Evolutionary conservation across 2,113 vertebrate species (phyloP).

Genomic region (Antechinus stuartii): DNA sequence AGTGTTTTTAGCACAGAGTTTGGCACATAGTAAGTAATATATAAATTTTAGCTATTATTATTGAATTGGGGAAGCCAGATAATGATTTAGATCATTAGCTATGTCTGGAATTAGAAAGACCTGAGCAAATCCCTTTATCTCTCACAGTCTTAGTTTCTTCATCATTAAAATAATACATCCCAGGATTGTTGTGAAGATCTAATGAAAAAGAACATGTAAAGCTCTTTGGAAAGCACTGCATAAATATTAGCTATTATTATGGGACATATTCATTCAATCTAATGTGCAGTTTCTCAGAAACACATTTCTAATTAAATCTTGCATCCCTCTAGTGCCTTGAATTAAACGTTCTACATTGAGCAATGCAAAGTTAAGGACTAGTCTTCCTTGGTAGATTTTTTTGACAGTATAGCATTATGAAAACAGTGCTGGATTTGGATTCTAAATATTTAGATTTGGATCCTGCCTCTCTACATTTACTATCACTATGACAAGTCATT

Average conservation of each 20-base stretch:
- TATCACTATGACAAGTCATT: neutral
- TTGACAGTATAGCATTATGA: neutral
- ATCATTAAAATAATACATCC: neutral
- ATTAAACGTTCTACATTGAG: neutral
- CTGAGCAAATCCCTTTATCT: neutral
- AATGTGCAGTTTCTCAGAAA: neutral
- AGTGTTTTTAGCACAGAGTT: neutral
- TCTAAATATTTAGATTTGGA: neutral
- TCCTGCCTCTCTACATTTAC: neutral
- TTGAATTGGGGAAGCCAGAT: neutral
- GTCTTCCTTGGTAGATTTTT: neutral
- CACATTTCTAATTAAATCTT: neutral
- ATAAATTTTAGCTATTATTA: neutral
- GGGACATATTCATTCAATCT: neutral
- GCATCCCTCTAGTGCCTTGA: neutral
- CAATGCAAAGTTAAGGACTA: neutral
- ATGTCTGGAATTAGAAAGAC: neutral
- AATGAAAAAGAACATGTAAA: neutral
- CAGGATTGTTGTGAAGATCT: neutral
- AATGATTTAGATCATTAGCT: neutral
- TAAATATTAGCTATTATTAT: neutral
- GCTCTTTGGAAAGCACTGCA: neutral
- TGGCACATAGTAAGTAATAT: neutral
- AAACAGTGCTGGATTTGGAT: neutral
- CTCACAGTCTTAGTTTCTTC: neutral